Evolutionary conservation across 1,140 invertebrate species (phyloP).

Genomic region (Diorhabda elongata): DNA sequence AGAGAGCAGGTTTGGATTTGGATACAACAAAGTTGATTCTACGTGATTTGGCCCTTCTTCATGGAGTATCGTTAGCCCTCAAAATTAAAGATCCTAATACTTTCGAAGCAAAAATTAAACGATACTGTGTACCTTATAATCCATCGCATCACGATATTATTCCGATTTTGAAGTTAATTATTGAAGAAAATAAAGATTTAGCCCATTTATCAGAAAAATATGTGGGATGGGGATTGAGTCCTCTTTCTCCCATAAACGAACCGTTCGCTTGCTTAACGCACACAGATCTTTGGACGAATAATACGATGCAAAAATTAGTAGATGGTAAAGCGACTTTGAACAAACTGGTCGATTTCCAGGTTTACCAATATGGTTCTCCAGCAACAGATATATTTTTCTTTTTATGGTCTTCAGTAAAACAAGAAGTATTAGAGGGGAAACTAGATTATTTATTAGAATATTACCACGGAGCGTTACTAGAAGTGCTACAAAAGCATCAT

Average conservation of each 20-base stretch:
- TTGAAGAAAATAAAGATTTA: conserved; percentile 28
- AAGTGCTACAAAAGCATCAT: conserved; percentile 17
- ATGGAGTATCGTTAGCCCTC: conserved; percentile 52
- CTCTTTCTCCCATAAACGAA: conserved; percentile 29
- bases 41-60: conserved; percentile 50
- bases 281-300: conserved; percentile 60
- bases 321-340: conserved; percentile 44
- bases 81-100: conserved; percentile 46
- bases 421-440: conserved; percentile 40
- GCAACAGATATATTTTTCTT: conserved; percentile 54
- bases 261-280: conserved; percentile 53
- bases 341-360: conserved; percentile 61
- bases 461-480: conserved; percentile 45
- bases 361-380: conserved; percentile 49
- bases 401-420: conserved; percentile 49
- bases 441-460: conserved; percentile 47
- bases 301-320: conserved; percentile 52
- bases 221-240: background rate
- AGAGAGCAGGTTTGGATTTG: conserved; percentile 48
- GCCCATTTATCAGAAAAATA: conserved; percentile 24
- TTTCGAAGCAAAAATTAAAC: conserved; percentile 44
- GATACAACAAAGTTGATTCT: conserved; percentile 46
- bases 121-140: conserved; percentile 27
- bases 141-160: too few species aligned
- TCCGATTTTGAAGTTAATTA: conserved; percentile 22